A percentile compares a stretch with the other conserved stretches of the same genome.
Evolutionary conservation across 2,113 vertebrate species (phyloP).

Genomic region (Copsychus sechellarum): DNA sequence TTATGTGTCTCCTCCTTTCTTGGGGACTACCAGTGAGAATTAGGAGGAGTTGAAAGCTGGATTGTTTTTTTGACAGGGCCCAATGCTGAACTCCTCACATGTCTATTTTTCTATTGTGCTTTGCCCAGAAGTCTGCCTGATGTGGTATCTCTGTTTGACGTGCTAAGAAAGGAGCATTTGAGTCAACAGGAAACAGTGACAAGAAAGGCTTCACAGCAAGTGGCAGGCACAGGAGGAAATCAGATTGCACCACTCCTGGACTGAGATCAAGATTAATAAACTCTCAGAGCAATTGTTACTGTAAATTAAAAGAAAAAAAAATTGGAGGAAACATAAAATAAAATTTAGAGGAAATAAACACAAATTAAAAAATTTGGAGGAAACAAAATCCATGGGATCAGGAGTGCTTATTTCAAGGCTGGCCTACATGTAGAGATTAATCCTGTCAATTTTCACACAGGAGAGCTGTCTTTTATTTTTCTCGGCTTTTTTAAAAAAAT

Average conservation of each 20-base stretch:
- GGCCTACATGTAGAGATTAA: not conserved
- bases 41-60: not conserved
- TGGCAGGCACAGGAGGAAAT: conserved; percentile 60
- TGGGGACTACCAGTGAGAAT: not conserved
- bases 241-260: conserved; percentile 50
- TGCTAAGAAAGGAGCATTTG: conserved; percentile 31
- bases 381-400: not conserved
- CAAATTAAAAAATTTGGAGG: not conserved
- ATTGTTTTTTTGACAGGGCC: not conserved
- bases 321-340: conserved; percentile 7
- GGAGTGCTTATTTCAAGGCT: not conserved
- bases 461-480: not conserved
- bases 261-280: conserved; percentile 24
- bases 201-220: conserved; percentile 26
- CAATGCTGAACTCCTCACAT: not conserved
- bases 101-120: not conserved
- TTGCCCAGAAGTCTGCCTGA: conserved; percentile 19
- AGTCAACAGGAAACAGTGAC: conserved; percentile 77
- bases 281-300: conserved; percentile 15
- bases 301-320: conserved; percentile 37
- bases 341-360: conserved; percentile 18
- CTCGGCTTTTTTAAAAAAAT: not conserved
- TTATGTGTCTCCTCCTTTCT: not conserved
- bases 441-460: not conserved
- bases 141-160: conserved; percentile 3